Percentiles rank a stretch among this genome's conserved stretches.
Evolutionary conservation across 2,113 vertebrate genomes (phyloP).

Genomic region (Calcarius ornatus): DNA sequence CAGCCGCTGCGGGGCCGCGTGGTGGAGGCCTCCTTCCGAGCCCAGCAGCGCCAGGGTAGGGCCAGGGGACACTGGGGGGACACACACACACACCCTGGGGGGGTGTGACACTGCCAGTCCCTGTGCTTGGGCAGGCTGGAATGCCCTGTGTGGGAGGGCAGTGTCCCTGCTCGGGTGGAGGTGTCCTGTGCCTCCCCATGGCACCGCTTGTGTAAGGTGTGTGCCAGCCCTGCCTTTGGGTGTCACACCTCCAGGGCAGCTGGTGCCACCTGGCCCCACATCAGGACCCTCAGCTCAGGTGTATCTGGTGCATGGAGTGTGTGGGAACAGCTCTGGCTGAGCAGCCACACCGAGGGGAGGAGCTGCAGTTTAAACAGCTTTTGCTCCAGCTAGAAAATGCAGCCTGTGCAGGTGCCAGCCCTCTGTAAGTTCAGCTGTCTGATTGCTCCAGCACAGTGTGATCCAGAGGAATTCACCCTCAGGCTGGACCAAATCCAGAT

Average conservation of each 20-base stretch:
- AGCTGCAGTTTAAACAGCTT: accelerated
- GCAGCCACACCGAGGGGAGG: background rate
- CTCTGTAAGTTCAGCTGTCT: background rate
- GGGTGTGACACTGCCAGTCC: too few species aligned
- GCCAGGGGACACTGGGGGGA: background rate
- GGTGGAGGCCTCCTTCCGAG: conserved; percentile 83
- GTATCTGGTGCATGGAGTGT: accelerated
- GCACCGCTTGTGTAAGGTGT: background rate
- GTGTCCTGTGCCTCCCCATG: background rate
- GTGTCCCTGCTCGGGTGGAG: background rate
- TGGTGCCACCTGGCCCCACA: background rate
- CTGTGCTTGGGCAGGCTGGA: accelerated
- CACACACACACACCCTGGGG: accelerated
- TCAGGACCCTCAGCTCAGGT: background rate
- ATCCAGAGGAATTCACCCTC: background rate
- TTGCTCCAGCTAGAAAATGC: background rate
- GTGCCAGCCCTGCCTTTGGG: background rate
- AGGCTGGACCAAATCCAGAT: conserved; percentile 51
- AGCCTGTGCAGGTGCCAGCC: background rate
- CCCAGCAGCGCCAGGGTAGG: conserved; percentile 39
- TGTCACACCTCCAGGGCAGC: background rate
- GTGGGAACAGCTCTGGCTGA: background rate
- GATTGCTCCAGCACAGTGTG: conserved; percentile 32
- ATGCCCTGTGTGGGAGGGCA: background rate
- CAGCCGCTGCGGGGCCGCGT: conserved; percentile 82